Evolutionary conservation across 2,113 vertebrate species (phyloP).

Genomic region (Ammospiza nelsoni): DNA sequence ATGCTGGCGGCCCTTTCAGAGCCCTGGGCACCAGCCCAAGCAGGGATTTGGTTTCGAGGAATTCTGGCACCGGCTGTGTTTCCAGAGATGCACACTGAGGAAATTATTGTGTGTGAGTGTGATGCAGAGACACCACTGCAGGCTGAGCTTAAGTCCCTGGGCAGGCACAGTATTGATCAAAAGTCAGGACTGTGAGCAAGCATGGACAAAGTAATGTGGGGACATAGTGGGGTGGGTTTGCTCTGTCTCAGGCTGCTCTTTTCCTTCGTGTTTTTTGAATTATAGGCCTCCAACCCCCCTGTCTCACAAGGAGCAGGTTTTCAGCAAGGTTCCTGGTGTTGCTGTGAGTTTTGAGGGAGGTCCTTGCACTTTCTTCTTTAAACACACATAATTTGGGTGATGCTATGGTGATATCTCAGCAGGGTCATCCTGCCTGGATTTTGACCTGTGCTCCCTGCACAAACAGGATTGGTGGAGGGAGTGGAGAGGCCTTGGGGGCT

Average conservation of each 20-base stretch:
- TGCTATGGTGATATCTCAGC: not conserved
- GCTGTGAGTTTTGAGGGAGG: not conserved
- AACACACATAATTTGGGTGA: fast-evolving
- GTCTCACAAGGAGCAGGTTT: not conserved
- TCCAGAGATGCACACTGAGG: not conserved
- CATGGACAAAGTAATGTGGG: fast-evolving
- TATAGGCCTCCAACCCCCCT: not conserved
- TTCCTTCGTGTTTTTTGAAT: not conserved
- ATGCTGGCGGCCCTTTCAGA: constrained; percentile 21
- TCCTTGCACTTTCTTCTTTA: not conserved
- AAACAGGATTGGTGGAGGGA: not conserved
- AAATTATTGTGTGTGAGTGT: constrained; percentile 55
- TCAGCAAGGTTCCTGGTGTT: not conserved
- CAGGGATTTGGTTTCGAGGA: constrained; percentile 42
- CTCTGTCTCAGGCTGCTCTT: not conserved
- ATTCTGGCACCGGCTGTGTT: constrained; percentile 31
- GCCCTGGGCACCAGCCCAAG: constrained; percentile 52
- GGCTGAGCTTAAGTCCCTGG: not conserved
- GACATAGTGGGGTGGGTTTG: not conserved
- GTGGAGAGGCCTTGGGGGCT: not conserved
- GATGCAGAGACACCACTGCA: constrained; percentile 17
- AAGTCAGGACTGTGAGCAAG: not conserved
- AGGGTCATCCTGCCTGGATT: not conserved
- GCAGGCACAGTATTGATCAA: not conserved
- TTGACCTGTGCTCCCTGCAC: not conserved